Evolutionary conservation across 2,888 invertebrate species (phyloP).

Genomic region (Patella depressa): DNA sequence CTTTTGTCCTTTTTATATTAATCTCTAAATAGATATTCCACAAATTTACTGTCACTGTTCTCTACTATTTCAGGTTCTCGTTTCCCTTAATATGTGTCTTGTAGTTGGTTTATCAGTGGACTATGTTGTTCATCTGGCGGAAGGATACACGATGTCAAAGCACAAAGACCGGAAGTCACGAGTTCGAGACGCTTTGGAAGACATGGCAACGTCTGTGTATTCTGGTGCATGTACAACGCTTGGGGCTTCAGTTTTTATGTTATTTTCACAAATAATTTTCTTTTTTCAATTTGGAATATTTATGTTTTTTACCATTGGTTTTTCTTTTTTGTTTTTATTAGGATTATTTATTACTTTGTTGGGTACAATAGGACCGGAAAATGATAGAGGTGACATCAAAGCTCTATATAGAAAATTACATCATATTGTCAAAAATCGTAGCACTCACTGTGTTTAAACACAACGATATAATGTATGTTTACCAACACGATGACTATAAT

Average conservation of each 20-base stretch:
- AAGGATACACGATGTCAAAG: conserved; percentile 51
- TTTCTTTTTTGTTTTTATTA: conserved; percentile 58
- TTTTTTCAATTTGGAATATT: conserved; percentile 64
- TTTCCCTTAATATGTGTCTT: conserved; percentile 53
- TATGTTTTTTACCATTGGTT: conserved; percentile 61
- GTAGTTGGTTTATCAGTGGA: conserved; percentile 57
- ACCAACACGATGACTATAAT: no score
- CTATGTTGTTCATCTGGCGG: conserved; percentile 58
- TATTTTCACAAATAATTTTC: conserved; percentile 59
- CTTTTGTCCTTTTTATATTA: no score
- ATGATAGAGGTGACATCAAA: conserved; percentile 31
- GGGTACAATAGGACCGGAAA: conserved; percentile 54
- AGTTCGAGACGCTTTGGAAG: conserved; percentile 49
- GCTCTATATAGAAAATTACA: no score
- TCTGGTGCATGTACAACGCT: conserved; percentile 63
- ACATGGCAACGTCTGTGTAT: conserved; percentile 60
- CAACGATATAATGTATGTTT: no score
- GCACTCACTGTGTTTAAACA: no score
- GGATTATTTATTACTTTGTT: conserved; percentile 55
- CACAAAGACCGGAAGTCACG: conserved; percentile 42
- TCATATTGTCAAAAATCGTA: no score
- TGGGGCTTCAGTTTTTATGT: conserved; percentile 60
- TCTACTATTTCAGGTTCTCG: conserved; percentile 41
- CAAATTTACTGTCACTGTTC: no score
- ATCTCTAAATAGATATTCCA: no score